Evolutionary conservation across 2,888 invertebrate species (phyloP).

Genomic region (Spicauda simplicius): DNA sequence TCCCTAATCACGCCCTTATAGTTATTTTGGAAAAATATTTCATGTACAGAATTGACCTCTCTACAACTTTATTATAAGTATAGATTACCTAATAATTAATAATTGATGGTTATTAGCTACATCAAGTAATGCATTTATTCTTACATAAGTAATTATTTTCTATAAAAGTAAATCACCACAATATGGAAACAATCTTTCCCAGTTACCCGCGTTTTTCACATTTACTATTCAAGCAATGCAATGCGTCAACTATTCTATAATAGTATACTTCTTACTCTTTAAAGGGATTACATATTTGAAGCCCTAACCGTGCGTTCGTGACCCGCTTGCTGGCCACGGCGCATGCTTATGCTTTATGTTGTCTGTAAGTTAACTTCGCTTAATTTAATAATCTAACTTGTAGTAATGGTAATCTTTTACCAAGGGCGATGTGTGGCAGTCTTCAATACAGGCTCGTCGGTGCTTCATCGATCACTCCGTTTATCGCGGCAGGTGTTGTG

Average conservation of each 20-base stretch:
- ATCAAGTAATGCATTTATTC: too few species aligned
- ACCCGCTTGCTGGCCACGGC: constrained; percentile 75
- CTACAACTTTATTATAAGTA: too few species aligned
- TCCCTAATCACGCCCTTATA: too few species aligned
- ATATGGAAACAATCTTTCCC: not conserved
- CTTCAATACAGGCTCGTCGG: constrained; percentile 61
- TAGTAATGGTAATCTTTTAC: constrained; percentile 79
- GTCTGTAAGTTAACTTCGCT: constrained; percentile 76
- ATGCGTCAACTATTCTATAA: constrained; percentile 33
- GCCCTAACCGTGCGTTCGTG: constrained; percentile 80
- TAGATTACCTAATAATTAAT: too few species aligned
- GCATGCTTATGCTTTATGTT: constrained; percentile 74
- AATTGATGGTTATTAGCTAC: too few species aligned
- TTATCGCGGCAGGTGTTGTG: constrained; percentile 48
- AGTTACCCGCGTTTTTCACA: not conserved
- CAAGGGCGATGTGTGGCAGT: constrained; percentile 79
- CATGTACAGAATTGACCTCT: too few species aligned
- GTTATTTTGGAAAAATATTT: too few species aligned
- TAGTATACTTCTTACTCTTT: constrained; percentile 59
- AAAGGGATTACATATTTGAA: constrained; percentile 80
- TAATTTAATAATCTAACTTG: constrained; percentile 82
- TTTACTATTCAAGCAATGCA: not conserved
- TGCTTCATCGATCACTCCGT: constrained; percentile 59
- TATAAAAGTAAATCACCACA: too few species aligned
- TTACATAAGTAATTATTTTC: too few species aligned